Percentiles rank a stretch among this genome's conserved stretches.
Evolutionary conservation across 2,888 invertebrate species (phyloP).

Genomic region (Nephrotoma flavescens): DNA sequence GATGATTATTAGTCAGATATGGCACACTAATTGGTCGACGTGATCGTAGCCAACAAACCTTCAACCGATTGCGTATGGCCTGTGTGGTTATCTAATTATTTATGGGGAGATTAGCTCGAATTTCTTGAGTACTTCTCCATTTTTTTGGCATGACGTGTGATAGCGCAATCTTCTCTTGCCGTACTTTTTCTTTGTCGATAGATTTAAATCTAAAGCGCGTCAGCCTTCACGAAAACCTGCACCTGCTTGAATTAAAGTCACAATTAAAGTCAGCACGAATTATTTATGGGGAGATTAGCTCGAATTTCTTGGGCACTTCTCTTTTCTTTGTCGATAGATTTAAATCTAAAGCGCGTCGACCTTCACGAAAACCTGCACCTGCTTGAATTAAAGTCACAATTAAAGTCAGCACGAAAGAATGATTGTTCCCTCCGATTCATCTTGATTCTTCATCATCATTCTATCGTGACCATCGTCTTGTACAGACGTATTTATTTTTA

Average conservation of each 20-base stretch:
- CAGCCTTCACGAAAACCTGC: not conserved
- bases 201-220: not conserved
- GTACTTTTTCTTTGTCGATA: not conserved
- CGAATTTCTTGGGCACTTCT: too few relatives aligned
- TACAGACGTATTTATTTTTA: too few relatives aligned
- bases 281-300: too few relatives aligned
- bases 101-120: not conserved
- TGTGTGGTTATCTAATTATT: not conserved
- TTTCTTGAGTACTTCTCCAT: too few relatives aligned
- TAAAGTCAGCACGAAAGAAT: not conserved
- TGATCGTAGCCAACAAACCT: not conserved
- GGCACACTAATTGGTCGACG: too few relatives aligned
- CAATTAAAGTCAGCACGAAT: not conserved
- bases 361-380: not conserved
- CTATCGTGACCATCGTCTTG: too few relatives aligned
- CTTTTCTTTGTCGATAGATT: not conserved
- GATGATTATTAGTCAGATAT: too few relatives aligned
- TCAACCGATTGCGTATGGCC: not conserved
- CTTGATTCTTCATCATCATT: too few relatives aligned
- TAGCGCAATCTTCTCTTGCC: not conserved
- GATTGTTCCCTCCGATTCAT: not conserved
- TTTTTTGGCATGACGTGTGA: not conserved
- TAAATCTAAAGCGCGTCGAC: not conserved
- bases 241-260: not conserved
- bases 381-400: not conserved